A percentile compares a stretch with the other conserved stretches of the same genome.
phyloP scores from a whole-genome alignment of 35 echinoderm and acorn worm genomes.

The Diadema setosum region DNA sequence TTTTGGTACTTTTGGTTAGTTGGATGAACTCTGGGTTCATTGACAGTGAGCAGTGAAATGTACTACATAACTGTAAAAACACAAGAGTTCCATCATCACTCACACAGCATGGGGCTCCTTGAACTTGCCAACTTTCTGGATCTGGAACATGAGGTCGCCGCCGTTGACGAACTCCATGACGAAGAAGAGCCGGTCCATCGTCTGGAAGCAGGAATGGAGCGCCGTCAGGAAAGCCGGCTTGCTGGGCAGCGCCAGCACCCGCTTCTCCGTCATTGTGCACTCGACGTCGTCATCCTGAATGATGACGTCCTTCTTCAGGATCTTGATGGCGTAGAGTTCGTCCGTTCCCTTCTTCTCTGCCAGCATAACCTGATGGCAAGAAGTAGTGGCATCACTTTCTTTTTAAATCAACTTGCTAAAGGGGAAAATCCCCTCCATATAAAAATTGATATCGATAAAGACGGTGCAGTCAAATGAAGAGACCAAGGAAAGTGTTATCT shows the following conservation, averaged over 20 bases:
- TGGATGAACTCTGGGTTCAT: too few species aligned
- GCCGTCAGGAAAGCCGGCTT: constrained; percentile 94
- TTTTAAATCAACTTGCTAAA: too few species aligned
- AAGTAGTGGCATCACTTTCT: too few species aligned
- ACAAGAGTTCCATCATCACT: too few species aligned
- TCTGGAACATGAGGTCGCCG: constrained; percentile 99
- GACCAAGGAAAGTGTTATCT: too few species aligned
- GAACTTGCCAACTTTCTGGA: constrained; percentile 99
- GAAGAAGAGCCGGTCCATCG: constrained; percentile 93
- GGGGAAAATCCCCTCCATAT: too few species aligned
- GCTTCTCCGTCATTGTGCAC: constrained; percentile 98
- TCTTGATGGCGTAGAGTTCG: constrained; percentile 96
- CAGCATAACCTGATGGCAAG: constrained; percentile 76
- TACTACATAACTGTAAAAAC: too few species aligned
- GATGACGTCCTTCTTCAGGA: constrained; percentile 97
- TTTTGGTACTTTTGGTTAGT: too few species aligned
- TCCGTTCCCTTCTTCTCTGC: constrained; percentile 92
- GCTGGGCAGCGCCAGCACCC: constrained; percentile 76
- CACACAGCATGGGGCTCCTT: constrained; percentile 99
- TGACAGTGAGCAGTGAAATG: too few species aligned
- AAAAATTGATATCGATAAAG: too few species aligned
- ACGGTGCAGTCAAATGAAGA: too few species aligned
- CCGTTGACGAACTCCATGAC: constrained; percentile 99
- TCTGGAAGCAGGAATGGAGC: constrained; percentile 99
- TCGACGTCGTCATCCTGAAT: constrained; percentile 99